A percentile compares a stretch with the other conserved stretches of the same genome.
Evolutionary conservation across 2,797 vertebrate species (phyloP).

Genomic region (Oreochromis mossambicus): DNA sequence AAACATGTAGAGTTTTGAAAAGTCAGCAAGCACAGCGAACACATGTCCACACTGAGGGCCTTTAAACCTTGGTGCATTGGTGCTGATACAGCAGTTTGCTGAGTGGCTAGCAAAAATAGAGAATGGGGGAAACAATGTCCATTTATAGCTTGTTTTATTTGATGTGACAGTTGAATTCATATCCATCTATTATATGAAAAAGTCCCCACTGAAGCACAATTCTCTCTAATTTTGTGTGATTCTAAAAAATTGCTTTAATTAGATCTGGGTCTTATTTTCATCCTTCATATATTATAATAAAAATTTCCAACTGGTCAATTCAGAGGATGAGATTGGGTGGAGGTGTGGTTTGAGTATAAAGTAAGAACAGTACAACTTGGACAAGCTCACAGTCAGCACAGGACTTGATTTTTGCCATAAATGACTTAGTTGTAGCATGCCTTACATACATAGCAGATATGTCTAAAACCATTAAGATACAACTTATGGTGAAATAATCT

Average conservation of each 20-base stretch:
- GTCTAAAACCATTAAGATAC: background rate
- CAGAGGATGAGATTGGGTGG: background rate
- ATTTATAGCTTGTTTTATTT: background rate
- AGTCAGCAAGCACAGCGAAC: background rate
- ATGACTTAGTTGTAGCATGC: background rate
- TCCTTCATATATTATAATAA: background rate
- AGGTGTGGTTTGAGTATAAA: background rate
- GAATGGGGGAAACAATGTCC: background rate
- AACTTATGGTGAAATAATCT: background rate
- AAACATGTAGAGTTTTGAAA: background rate
- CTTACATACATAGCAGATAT: background rate
- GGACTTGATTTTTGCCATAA: background rate
- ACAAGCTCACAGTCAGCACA: background rate
- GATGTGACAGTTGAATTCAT: background rate
- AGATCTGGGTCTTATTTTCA: background rate
- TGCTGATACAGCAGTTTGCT: background rate
- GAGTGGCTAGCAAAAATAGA: slow-evolving; percentile 5
- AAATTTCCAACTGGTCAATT: background rate
- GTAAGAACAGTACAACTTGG: background rate
- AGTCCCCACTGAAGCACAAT: background rate
- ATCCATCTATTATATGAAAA: background rate
- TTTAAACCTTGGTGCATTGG: background rate
- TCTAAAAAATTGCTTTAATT: background rate
- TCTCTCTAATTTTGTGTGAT: background rate
- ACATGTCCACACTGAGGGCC: background rate